phyloP scores from a whole-genome alignment of 2,797 vertebrate species.

The Distichodus sexfasciatus region DNA sequence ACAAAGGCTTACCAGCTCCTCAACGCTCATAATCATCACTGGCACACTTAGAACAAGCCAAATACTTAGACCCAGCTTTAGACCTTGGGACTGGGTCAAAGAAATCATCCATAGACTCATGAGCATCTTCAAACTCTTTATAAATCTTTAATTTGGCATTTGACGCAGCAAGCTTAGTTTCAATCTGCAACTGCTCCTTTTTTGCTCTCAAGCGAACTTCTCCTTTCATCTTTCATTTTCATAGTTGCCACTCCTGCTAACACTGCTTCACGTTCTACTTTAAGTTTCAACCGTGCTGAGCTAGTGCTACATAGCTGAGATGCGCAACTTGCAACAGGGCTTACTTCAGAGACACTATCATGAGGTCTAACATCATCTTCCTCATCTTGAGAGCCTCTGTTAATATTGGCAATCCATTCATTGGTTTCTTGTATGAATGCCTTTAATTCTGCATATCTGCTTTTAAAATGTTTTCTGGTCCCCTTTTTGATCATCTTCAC shows the following conservation, averaged over 20 bases:
- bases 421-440: not conserved
- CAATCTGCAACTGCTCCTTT: conserved; percentile 13
- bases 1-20: not conserved
- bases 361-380: not conserved
- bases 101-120: not conserved
- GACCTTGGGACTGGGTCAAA: not conserved
- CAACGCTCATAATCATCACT: not conserved
- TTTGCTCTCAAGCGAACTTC: not conserved
- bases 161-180: conserved; percentile 21
- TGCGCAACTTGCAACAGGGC: not conserved
- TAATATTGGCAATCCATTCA: conserved; percentile 14
- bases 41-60: not conserved
- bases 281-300: not conserved
- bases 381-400: not conserved
- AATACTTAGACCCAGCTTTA: not conserved
- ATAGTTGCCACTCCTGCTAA: not conserved
- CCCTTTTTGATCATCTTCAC: too few species aligned
- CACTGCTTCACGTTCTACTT: conserved; percentile 14
- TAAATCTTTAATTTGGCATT: conserved; percentile 14
- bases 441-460: not conserved
- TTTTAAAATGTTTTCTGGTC: too few species aligned
- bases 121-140: conserved; percentile 26
- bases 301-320: not conserved
- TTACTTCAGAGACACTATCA: not conserved
- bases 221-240: not conserved